Base-by-base conservation (phyloP, 1,140 invertebrate species). In the Drosophila tropicalis region DNA sequence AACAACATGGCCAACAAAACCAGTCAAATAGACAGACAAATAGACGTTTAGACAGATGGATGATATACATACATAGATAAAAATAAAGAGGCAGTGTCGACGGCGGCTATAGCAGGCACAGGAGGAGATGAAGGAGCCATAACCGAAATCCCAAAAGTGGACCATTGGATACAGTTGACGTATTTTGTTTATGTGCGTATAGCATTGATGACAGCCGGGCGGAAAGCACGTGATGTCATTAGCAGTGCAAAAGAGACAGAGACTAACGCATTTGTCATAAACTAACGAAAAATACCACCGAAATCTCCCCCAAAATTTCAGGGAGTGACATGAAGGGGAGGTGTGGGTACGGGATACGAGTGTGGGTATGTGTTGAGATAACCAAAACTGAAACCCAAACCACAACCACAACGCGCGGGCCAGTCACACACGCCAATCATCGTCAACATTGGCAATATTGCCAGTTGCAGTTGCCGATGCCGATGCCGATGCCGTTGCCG, bases 131-230 rank as follows among this genome's bases (percentile, higher is more conserved):
- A 12, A 17, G 17, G 15, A 17, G 41, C 55, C 51, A 69, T 61
- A 68, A 19, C 41, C 69, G 67, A 77, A 71, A 58, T 77, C 75
- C 75, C 75, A 71, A 54, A 76, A 76, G 73, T 76, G 73, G 73
- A 76, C 72, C 66, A 76, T 76, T 76, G 73, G 63, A 73, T 81
- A 73, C 72, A 79, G 67, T 83, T 87, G 84, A 87, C 67, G 80
- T 87, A 83, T 83, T 87, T 87, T 87, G 83, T 87, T 89, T 89
- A 89, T 87, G 84, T 79, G 79, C 79, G 79, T 67, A 76, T 76
- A 74, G 65, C 73, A 86, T 86, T 81, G 83, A 86, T 89, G 83
- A 89, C 84, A 87, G 84, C 65, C 74, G 36, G 75, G 81, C 63
- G 67, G 32, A 36, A 54, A 40, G 61, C 84, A 87, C 83, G 83